A percentile compares a stretch with the other conserved stretches of the same genome.
phyloP scores from a whole-genome alignment of 2,797 vertebrate species.

The Leptodactylus fallax region DNA sequence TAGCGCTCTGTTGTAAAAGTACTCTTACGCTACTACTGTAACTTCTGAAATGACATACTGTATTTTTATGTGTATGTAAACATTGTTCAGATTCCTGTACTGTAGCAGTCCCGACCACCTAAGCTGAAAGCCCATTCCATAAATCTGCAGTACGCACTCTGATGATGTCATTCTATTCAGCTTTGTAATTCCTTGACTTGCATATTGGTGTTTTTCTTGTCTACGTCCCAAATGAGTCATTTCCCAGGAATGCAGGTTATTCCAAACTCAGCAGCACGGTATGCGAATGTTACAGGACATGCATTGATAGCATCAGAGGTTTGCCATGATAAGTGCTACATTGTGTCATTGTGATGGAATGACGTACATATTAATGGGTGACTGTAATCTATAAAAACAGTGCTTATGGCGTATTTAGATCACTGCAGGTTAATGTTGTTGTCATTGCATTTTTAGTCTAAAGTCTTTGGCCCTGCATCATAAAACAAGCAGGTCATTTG shows the following conservation, averaged over 20 bases:
- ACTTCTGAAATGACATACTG: not conserved
- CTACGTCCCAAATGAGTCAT: slow-evolving; percentile 33
- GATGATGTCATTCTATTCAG: slow-evolving; percentile 12
- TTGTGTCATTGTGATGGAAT: not conserved
- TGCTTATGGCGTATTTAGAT: not conserved
- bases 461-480: not conserved
- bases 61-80: slow-evolving; percentile 5
- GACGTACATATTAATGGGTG: not conserved
- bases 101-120: not conserved
- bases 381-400: too few relatives aligned
- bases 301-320: not conserved
- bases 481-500: not conserved
- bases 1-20: not conserved
- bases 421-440: not conserved
- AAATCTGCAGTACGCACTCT: not conserved
- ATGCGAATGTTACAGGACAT: not conserved
- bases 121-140: not conserved
- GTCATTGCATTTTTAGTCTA: not conserved
- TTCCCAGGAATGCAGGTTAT: slow-evolving; percentile 41
- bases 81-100: slow-evolving; percentile 17
- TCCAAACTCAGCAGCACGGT: not conserved
- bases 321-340: not conserved
- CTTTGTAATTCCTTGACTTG: slow-evolving; percentile 20
- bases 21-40: not conserved
- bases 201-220: slow-evolving; percentile 8